phyloP scores from a whole-genome alignment of 2,888 invertebrate genomes.

The Leucania comma region DNA sequence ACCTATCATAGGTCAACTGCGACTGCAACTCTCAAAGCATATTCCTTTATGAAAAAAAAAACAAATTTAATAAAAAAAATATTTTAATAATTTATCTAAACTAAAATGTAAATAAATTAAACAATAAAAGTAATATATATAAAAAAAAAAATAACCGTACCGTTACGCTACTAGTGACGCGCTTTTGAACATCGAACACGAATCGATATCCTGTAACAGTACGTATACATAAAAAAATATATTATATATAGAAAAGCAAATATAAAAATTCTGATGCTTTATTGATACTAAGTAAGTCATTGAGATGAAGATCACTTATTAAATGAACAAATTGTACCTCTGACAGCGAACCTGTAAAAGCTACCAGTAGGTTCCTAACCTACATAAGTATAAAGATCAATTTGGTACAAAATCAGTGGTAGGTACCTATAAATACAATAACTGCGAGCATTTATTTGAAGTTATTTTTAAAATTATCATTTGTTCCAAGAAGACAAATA shows the following conservation, averaged over 20 bases:
- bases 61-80: too few species aligned
- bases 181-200: not conserved
- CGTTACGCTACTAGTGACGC: not conserved
- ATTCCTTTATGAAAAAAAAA: too few species aligned
- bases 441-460: too few species aligned
- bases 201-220: not conserved
- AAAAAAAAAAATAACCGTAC: not conserved
- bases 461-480: too few species aligned
- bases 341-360: not conserved
- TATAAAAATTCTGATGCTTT: not conserved
- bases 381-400: not conserved
- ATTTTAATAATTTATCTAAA: too few species aligned
- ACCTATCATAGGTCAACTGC: too few species aligned
- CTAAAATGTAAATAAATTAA: not conserved
- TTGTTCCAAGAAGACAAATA: too few species aligned
- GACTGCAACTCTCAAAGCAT: too few species aligned
- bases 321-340: not conserved
- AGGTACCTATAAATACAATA: not conserved
- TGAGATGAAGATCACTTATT: not conserved
- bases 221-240: not conserved
- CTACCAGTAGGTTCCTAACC: too few species aligned
- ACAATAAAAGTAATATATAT: too few species aligned
- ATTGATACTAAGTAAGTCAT: not conserved
- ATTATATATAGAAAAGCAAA: not conserved
- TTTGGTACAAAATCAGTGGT: not conserved